Percentiles rank a stretch among this genome's conserved stretches.
phyloP scores from a whole-genome alignment of 1,140 invertebrate genomes.

The Atopsyche davidsoni region DNA sequence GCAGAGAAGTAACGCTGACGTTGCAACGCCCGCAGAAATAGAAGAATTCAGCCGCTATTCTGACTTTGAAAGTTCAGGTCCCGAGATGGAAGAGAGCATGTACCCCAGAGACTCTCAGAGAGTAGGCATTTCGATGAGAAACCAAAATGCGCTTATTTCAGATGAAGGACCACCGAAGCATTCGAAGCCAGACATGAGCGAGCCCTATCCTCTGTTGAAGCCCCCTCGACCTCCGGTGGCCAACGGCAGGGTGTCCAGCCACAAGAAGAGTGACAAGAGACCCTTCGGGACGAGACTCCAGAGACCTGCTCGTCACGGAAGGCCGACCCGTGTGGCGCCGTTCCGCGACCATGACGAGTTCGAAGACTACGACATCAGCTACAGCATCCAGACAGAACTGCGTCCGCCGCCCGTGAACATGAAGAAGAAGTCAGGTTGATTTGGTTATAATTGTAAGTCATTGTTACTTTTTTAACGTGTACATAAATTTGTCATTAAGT shows the following conservation, averaged over 20 bases:
- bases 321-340: slow-evolving; percentile 8
- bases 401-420: slow-evolving; percentile 21
- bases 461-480: not conserved
- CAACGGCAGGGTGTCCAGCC: slow-evolving; percentile 27
- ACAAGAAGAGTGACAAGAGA: slow-evolving; percentile 36
- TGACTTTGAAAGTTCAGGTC: slow-evolving; percentile 2
- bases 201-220: slow-evolving; percentile 44
- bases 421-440: slow-evolving; percentile 14
- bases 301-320: slow-evolving; percentile 29
- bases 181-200: slow-evolving; percentile 36
- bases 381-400: slow-evolving; percentile 20
- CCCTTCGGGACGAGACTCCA: slow-evolving; percentile 33
- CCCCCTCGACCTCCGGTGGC: slow-evolving; percentile 37
- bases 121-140: slow-evolving; percentile 35
- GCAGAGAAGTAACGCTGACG: slow-evolving; percentile 16
- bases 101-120: slow-evolving; percentile 22
- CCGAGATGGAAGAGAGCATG: slow-evolving; percentile 7
- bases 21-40: not conserved
- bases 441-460: not conserved
- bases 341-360: slow-evolving; percentile 12
- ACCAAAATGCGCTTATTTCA: slow-evolving; percentile 34
- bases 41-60: slow-evolving; percentile 2
- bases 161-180: slow-evolving; percentile 35
- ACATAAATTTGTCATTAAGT: too few species aligned
- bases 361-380: slow-evolving; percentile 19